Evolutionary conservation across 2,113 vertebrate species (phyloP).

Genomic region (Alosa alosa): DNA sequence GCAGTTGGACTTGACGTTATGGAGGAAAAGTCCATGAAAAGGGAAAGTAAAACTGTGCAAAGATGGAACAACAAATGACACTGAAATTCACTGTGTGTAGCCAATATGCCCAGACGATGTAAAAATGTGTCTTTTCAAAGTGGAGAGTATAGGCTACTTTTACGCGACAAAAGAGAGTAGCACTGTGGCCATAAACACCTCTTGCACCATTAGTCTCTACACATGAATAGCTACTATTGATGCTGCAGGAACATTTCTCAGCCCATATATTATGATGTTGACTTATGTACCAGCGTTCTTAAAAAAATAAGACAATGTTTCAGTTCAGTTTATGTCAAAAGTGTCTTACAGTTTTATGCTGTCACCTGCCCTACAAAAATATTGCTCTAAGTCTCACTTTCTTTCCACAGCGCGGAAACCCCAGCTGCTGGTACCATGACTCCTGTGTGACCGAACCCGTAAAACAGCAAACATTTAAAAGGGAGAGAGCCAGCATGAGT

Average conservation of each 20-base stretch:
- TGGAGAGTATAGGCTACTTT: neutral
- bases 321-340: neutral
- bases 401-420: neutral
- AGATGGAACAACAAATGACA: slow-evolving; percentile 4
- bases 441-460: slow-evolving; percentile 17
- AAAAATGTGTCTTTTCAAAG: neutral
- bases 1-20: neutral
- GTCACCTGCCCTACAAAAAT: slow-evolving; percentile 18
- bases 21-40: neutral
- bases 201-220: neutral
- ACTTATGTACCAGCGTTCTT: neutral
- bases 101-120: neutral
- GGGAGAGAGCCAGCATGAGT: slow-evolving; percentile 1
- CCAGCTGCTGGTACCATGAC: slow-evolving; percentile 9
- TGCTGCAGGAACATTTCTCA: neutral
- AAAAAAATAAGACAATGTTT: slow-evolving; percentile 13
- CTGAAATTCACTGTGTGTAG: neutral
- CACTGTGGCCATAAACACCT: neutral
- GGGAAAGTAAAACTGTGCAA: neutral
- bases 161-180: slow-evolving; percentile 13
- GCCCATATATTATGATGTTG: slow-evolving; percentile 10
- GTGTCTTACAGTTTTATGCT: neutral
- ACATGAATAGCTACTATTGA: slow-evolving; percentile 9
- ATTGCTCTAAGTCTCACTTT: slow-evolving; percentile 14
- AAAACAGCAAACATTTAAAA: slow-evolving; percentile 8